phyloP scores from a whole-genome alignment of 2,888 invertebrate genomes.

The Phymatocera aterrima region DNA sequence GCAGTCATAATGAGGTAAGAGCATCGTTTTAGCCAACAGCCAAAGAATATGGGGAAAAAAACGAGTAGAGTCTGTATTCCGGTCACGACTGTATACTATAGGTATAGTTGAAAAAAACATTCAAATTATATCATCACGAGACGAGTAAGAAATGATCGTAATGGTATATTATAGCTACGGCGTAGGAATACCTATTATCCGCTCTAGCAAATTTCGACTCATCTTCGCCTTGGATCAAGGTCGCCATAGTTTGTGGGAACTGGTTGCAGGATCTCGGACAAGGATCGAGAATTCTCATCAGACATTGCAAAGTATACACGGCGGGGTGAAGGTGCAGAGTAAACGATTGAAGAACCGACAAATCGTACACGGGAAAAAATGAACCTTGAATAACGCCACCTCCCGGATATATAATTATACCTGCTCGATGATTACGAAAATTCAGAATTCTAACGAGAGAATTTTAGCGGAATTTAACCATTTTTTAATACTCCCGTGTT shows the following conservation, averaged over 20 bases:
- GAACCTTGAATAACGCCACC: slow-evolving; percentile 13
- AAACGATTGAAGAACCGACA: background rate
- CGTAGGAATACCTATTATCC: background rate
- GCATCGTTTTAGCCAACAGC: too few species aligned
- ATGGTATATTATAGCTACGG: background rate
- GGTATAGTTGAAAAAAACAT: too few species aligned
- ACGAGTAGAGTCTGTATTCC: too few species aligned
- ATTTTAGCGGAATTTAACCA: too few species aligned
- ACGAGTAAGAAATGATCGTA: background rate
- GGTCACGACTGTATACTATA: too few species aligned
- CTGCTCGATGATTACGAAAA: background rate
- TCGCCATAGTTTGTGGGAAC: slow-evolving; percentile 21
- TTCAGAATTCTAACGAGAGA: background rate
- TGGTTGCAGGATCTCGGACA: slow-evolving; percentile 34
- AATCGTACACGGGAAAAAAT: slow-evolving; percentile 41
- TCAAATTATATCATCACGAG: slow-evolving; percentile 25
- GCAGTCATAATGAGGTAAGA: too few species aligned
- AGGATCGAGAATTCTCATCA: slow-evolving; percentile 21
- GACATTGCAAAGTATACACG: too few species aligned
- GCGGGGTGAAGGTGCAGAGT: background rate
- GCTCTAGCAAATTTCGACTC: slow-evolving; percentile 20
- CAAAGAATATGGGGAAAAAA: too few species aligned
- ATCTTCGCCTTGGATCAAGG: slow-evolving; percentile 27
- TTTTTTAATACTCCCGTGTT: too few species aligned
- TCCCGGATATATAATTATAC: slow-evolving; percentile 30